A percentile compares a stretch with the other conserved stretches of the same genome.
Evolutionary conservation across 2,797 vertebrate genomes (phyloP).

Genomic region (Phalanger gymnotis): DNA sequence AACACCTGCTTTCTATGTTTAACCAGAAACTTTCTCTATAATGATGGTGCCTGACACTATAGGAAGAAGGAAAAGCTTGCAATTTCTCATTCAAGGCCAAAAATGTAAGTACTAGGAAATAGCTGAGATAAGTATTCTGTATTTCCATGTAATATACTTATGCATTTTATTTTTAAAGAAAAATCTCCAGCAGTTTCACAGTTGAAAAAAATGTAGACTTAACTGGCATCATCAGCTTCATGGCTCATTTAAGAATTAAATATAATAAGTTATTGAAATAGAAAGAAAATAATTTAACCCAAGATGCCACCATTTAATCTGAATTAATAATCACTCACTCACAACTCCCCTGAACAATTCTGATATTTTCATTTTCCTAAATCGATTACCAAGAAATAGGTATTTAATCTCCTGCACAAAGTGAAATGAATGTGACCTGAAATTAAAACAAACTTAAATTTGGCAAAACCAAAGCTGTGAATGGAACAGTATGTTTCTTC

Average conservation of each 20-base stretch:
- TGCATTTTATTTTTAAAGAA: slow-evolving; percentile 27
- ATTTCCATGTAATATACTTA: slow-evolving; percentile 24
- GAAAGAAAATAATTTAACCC: background rate
- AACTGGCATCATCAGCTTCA: background rate
- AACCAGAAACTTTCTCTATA: slow-evolving; percentile 44
- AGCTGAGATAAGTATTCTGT: background rate
- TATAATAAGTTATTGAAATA: background rate
- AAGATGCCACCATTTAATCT: slow-evolving; percentile 40
- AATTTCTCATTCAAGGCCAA: slow-evolving; percentile 9
- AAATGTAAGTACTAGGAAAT: background rate
- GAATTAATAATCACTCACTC: background rate
- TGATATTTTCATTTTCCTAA: slow-evolving; percentile 49
- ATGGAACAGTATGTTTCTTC: slow-evolving; percentile 33
- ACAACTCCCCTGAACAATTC: slow-evolving; percentile 9
- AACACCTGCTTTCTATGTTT: slow-evolving; percentile 48
- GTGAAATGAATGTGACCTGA: background rate
- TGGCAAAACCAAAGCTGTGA: slow-evolving; percentile 33
- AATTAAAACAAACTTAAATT: background rate
- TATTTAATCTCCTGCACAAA: slow-evolving; percentile 14
- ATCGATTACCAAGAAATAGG: background rate
- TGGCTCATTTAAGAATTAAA: slow-evolving; percentile 25
- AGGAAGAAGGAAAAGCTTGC: slow-evolving; percentile 45
- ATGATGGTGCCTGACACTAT: slow-evolving; percentile 46
- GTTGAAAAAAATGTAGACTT: background rate
- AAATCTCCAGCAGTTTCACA: background rate